Percentiles rank a stretch among this genome's conserved stretches.
Evolutionary conservation across 2,797 vertebrate species (phyloP).

Genomic region (Holocentrus rufus): DNA sequence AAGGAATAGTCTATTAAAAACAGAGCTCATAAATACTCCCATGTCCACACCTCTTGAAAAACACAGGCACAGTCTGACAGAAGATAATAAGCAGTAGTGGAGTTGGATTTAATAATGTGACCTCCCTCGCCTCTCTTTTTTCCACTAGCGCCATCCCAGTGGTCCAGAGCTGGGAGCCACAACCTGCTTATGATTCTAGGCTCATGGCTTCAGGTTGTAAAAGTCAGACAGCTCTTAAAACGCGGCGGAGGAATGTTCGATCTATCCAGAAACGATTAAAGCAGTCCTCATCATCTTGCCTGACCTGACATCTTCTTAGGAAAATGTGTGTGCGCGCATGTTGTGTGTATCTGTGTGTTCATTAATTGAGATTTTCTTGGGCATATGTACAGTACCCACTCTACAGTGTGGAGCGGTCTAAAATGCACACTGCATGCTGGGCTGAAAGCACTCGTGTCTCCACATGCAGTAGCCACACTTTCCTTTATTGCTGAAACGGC

Average conservation of each 20-base stretch:
- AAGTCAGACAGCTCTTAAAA: constrained; percentile 68
- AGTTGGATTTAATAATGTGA: constrained; percentile 64
- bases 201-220: constrained; percentile 58
- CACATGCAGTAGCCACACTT: constrained; percentile 34
- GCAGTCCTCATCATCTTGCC: constrained; percentile 46
- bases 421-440: constrained; percentile 21
- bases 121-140: constrained; percentile 59
- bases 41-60: constrained; percentile 76
- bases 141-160: constrained; percentile 39
- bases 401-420: constrained; percentile 1
- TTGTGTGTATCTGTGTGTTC: neutral
- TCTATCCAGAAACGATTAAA: constrained; percentile 60
- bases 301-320: constrained; percentile 54
- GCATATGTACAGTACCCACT: neutral
- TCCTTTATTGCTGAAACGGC: constrained; percentile 50
- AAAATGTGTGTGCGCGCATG: constrained; percentile 47
- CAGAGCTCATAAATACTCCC: constrained; percentile 76
- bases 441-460: constrained; percentile 49
- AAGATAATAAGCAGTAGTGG: constrained; percentile 72
- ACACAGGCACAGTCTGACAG: constrained; percentile 66
- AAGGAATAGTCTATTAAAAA: constrained; percentile 71
- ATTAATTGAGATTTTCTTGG: constrained; percentile 2
- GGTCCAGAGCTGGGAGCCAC: constrained; percentile 28
- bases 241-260: constrained; percentile 55
- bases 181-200: constrained; percentile 41